A percentile compares a stretch with the other conserved stretches of the same genome.
Evolutionary conservation across 2,888 invertebrate genomes (phyloP).

Genomic region (Lasioglossum leucozonium): DNA sequence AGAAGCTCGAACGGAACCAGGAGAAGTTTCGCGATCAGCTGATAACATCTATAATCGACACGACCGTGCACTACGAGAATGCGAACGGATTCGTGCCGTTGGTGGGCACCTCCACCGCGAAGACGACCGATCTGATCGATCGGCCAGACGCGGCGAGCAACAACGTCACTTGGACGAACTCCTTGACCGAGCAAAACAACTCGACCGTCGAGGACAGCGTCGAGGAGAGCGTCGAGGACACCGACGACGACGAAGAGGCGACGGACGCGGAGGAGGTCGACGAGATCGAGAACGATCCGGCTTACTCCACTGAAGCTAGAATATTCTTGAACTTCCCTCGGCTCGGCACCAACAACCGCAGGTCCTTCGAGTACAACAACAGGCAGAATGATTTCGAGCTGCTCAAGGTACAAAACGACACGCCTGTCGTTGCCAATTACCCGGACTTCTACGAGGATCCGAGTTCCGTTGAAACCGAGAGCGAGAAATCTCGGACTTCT

Average conservation of each 20-base stretch:
- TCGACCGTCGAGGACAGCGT: not conserved
- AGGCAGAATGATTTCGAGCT: slow-evolving; percentile 80
- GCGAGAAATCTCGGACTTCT: not conserved
- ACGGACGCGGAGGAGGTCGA: not conserved
- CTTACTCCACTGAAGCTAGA: slow-evolving; percentile 77
- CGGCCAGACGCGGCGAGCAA: not conserved
- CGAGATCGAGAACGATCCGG: slow-evolving; percentile 71
- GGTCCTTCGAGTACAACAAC: slow-evolving; percentile 76
- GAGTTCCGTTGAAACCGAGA: slow-evolving; percentile 41
- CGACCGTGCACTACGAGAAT: slow-evolving; percentile 77
- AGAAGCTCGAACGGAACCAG: slow-evolving; percentile 8
- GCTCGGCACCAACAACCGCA: slow-evolving; percentile 69
- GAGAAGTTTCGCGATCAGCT: slow-evolving; percentile 37
- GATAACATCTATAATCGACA: slow-evolving; percentile 45
- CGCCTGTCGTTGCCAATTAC: slow-evolving; percentile 81
- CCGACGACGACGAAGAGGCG: not conserved
- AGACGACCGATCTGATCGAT: not conserved
- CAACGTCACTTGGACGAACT: slow-evolving; percentile 15
- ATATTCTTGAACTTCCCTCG: slow-evolving; percentile 74
- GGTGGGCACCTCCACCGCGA: slow-evolving; percentile 43
- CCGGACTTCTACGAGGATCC: slow-evolving; percentile 78
- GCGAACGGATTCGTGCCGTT: slow-evolving; percentile 81
- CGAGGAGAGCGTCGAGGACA: not conserved
- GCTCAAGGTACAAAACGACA: slow-evolving; percentile 80
- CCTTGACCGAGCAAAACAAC: not conserved